These are phyloP conservation scores for Pandemis cinnamomeana DNA, from an alignment of 2,888 invertebrate genomes.

Conservation along the genomic window DNA sequence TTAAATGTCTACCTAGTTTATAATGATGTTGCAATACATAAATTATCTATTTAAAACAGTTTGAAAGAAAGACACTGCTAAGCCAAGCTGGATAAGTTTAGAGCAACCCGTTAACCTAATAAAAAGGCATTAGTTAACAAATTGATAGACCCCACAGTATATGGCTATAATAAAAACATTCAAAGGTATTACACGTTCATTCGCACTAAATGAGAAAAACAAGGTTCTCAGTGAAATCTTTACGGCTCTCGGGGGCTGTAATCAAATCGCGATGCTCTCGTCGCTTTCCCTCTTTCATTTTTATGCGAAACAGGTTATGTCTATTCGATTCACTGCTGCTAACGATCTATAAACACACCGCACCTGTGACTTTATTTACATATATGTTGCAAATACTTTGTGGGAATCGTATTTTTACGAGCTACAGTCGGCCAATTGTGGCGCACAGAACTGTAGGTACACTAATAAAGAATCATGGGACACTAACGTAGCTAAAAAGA, in stretches of 20 bases:
- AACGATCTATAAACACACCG: slow-evolving; percentile 13
- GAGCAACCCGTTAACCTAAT: not conserved
- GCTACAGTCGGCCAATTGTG: not conserved
- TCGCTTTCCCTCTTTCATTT: slow-evolving; percentile 17
- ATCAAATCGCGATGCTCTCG: slow-evolving; percentile 33
- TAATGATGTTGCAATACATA: too few species aligned
- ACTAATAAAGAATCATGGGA: not conserved
- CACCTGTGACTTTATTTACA: slow-evolving; percentile 10
- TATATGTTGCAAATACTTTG: slow-evolving; percentile 5
- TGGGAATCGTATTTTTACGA: not conserved
- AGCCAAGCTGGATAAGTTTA: not conserved
- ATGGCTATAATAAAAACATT: not conserved
- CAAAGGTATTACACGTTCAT: slow-evolving; percentile 17
- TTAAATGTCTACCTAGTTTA: too few species aligned
- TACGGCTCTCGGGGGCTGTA: slow-evolving; percentile 28
- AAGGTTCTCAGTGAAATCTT: slow-evolving; percentile 35
- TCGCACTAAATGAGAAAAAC: slow-evolving; percentile 33
- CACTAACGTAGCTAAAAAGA: too few species aligned
- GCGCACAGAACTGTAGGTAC: not conserved
- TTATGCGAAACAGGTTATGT: slow-evolving; percentile 28
- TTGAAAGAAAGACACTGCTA: not conserved
- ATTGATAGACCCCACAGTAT: not conserved
- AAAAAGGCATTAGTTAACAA: not conserved
- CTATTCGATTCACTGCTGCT: slow-evolving; percentile 18
- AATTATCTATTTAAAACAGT: too few species aligned